Percentiles rank a stretch among this genome's conserved stretches.
phyloP scores from a whole-genome alignment of 2,113 vertebrate genomes.

The Rhizomys pruinosus region DNA sequence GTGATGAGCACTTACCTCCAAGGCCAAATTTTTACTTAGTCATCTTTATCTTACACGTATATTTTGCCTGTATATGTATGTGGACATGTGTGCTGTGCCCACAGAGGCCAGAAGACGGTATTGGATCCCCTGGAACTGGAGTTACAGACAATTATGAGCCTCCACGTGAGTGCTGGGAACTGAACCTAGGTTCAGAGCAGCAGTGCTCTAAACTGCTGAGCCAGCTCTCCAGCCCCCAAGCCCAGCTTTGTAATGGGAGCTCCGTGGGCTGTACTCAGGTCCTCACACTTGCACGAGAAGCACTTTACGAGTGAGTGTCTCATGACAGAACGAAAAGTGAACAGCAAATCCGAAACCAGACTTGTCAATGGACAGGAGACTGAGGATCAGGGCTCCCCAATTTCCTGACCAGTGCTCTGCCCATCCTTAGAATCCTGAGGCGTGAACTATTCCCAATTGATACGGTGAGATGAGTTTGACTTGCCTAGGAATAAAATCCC shows the following conservation, averaged over 20 bases:
- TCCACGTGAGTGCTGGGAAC: too few relatives aligned
- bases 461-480: neutral
- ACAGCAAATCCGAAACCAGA: neutral
- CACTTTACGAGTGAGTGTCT: neutral
- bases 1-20: too few relatives aligned
- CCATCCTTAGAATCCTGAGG: neutral
- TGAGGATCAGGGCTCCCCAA: neutral
- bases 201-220: too few relatives aligned
- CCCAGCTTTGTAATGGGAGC: neutral
- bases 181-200: too few relatives aligned
- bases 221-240: too few relatives aligned
- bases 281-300: neutral
- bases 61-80: too few relatives aligned
- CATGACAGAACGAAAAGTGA: neutral
- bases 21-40: neutral
- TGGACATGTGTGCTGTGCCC: too few relatives aligned
- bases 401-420: fast-evolving
- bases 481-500: slow-evolving; percentile 25
- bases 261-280: too few relatives aligned
- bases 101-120: too few relatives aligned
- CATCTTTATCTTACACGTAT: too few relatives aligned
- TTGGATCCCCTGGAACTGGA: too few relatives aligned
- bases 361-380: neutral
- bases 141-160: too few relatives aligned
- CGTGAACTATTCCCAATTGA: neutral